phyloP scores from a whole-genome alignment of 2,888 invertebrate species.

The Leptura quadrifasciata region DNA sequence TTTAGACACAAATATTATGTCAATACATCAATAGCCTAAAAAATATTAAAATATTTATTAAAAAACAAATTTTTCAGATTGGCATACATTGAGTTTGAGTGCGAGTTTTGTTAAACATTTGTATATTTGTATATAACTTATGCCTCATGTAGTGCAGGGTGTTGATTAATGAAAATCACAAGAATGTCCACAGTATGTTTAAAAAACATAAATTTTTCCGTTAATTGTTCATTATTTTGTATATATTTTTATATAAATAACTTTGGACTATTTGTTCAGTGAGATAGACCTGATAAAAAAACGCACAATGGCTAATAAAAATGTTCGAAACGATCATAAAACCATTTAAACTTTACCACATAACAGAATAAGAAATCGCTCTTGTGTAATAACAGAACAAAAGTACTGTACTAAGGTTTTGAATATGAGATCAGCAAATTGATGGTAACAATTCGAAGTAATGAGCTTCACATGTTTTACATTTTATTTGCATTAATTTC shows the following conservation, averaged over 20 bases:
- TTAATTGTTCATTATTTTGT: no score
- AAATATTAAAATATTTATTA: no score
- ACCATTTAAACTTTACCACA: conserved; percentile 14
- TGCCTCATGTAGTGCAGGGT: no score
- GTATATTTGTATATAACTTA: no score
- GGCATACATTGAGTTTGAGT: no score
- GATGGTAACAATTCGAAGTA: conserved; percentile 51
- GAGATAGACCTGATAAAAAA: conserved; percentile 2
- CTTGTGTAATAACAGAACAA: conserved; percentile 52
- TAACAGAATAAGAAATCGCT: conserved; percentile 49
- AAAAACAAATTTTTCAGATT: no score
- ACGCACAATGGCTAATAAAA: conserved; percentile 31
- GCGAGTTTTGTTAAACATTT: no score
- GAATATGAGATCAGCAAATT: conserved; percentile 58
- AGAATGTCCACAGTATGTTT: no score
- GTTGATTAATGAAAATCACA: no score
- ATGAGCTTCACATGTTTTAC: conserved; percentile 67
- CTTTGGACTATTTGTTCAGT: neutral
- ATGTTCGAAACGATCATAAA: conserved; percentile 33
- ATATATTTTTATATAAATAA: neutral
- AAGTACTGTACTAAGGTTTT: conserved; percentile 51
- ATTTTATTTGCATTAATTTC: conserved; percentile 68
- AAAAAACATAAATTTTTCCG: no score
- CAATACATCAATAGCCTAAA: no score
- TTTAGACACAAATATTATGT: no score